phyloP scores from a whole-genome alignment of 2,113 vertebrate species.

The Cromileptes altivelis region DNA sequence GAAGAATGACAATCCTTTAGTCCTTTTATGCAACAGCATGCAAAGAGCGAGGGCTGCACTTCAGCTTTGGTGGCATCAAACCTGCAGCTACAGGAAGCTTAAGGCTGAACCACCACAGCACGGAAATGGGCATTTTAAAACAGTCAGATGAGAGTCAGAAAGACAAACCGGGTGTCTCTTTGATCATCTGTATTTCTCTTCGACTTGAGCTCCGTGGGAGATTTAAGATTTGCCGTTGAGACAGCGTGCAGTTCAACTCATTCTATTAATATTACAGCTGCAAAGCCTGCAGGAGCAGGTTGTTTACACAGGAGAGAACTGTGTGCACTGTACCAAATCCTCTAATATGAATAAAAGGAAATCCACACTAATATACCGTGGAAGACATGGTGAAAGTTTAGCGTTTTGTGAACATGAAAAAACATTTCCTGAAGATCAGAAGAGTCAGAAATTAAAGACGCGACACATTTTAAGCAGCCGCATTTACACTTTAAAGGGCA shows the following conservation, averaged over 20 bases:
- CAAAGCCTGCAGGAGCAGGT: slow-evolving; percentile 50
- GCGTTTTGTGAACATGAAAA: slow-evolving; percentile 3
- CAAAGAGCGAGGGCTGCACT: neutral
- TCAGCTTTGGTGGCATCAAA: slow-evolving; percentile 12
- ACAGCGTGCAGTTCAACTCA: slow-evolving; percentile 15
- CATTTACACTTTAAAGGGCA: neutral
- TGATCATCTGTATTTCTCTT: slow-evolving; percentile 48
- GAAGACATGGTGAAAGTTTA: slow-evolving; percentile 14
- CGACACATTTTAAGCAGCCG: neutral
- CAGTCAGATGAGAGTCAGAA: slow-evolving; percentile 42
- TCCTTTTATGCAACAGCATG: neutral
- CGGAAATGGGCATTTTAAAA: slow-evolving; percentile 24
- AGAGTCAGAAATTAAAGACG: neutral
- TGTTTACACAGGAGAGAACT: slow-evolving; percentile 56
- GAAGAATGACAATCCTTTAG: slow-evolving; percentile 16
- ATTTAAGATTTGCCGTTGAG: slow-evolving; percentile 40
- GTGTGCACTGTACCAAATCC: slow-evolving; percentile 39
- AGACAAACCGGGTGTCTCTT: slow-evolving; percentile 45
- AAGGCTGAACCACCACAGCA: slow-evolving; percentile 13
- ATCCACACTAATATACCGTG: neutral
- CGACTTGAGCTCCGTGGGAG: slow-evolving; percentile 34
- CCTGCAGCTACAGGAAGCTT: slow-evolving; percentile 6
- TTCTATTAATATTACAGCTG: slow-evolving; percentile 67
- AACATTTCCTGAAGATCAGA: neutral
- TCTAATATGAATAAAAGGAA: slow-evolving; percentile 29